Evolutionary conservation across 1,140 invertebrate species (phyloP).

Genomic region (Brachionus manjavacas): DNA sequence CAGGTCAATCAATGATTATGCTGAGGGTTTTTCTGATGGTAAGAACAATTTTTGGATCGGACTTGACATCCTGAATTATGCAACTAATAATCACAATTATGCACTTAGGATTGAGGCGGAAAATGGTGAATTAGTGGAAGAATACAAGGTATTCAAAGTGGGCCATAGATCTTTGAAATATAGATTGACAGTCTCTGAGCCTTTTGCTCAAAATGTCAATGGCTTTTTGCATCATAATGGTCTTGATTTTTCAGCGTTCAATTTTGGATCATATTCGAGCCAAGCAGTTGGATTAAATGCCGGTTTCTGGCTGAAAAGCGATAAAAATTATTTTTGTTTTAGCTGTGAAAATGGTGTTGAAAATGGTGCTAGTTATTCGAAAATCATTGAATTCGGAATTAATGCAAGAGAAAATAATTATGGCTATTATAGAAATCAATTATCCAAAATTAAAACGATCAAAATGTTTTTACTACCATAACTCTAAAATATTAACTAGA

Average conservation of each 20-base stretch:
- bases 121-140: neutral
- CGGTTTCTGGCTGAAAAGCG: neutral
- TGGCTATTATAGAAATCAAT: neutral
- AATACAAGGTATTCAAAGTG: neutral
- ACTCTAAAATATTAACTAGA: no score
- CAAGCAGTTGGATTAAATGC: neutral
- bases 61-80: neutral
- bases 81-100: neutral
- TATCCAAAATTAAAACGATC: neutral
- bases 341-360: neutral
- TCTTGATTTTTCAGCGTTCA: neutral
- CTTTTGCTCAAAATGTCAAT: neutral
- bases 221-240: neutral
- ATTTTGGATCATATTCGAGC: neutral
- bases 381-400: neutral
- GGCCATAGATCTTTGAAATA: neutral
- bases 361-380: neutral
- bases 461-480: neutral
- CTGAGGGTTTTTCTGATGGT: neutral
- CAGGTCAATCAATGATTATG: neutral
- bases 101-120: neutral
- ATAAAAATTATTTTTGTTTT: neutral
- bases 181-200: neutral
- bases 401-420: neutral
- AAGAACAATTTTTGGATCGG: conserved; percentile 16